These are phyloP conservation scores for Deilephila elpenor DNA, from an alignment of 2,888 invertebrate species.

Conservation along the genomic window DNA sequence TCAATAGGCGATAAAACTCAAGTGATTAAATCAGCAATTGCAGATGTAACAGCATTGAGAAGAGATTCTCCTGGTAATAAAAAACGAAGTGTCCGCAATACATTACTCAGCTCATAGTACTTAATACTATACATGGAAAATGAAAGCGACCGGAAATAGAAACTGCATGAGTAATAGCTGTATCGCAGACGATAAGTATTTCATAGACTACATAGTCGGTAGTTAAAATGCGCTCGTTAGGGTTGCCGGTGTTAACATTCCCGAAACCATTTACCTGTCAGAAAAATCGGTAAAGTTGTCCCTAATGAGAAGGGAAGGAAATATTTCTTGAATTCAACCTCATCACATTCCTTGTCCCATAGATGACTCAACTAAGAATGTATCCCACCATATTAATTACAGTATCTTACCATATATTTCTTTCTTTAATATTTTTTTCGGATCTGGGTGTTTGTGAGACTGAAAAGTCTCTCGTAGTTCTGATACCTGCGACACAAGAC, in stretches of 20 bases:
- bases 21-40: conserved; percentile 1
- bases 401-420: too few relatives aligned
- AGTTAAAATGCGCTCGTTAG: conserved; percentile 28
- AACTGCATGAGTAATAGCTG: conserved; percentile 30
- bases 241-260: background rate
- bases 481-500: too few relatives aligned
- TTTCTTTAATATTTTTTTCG: too few relatives aligned
- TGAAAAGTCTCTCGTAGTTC: too few relatives aligned
- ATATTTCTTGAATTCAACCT: too few relatives aligned
- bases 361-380: too few relatives aligned
- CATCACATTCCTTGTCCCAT: too few relatives aligned
- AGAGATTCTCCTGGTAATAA: conserved; percentile 15
- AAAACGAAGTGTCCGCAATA: conserved; percentile 22
- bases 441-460: too few relatives aligned
- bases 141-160: conserved; percentile 32
- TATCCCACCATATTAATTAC: too few relatives aligned
- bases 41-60: background rate
- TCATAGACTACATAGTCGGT: conserved; percentile 28
- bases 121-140: conserved; percentile 22
- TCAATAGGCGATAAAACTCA: conserved; percentile 23
- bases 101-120: conserved; percentile 24
- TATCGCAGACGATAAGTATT: conserved; percentile 18
- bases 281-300: background rate
- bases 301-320: too few relatives aligned
- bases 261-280: background rate